Percentiles rank a stretch among this genome's conserved stretches.
Conservation (phyloP, 2,113 vertebrate genomes). For the Amblyornis subalaris region DNA sequence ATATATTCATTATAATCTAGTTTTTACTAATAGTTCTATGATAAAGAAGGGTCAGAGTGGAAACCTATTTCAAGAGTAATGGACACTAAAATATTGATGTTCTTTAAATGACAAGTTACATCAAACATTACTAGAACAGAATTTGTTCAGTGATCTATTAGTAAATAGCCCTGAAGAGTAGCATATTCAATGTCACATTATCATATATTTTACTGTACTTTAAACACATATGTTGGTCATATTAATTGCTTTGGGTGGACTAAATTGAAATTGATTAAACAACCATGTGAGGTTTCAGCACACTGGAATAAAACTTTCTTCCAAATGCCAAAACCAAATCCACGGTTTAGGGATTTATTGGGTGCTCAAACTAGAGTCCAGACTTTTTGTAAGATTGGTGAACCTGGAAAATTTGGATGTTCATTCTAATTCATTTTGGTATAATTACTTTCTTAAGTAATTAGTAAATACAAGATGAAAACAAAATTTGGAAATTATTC, state of each 20-base stretch:
- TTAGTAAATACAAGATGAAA: not conserved
- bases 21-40: not conserved
- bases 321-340: not conserved
- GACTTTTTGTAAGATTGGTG: not conserved
- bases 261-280: not conserved
- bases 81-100: not conserved
- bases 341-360: not conserved
- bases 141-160: not conserved
- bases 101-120: not conserved
- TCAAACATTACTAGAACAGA: not conserved
- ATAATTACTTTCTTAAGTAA: not conserved
- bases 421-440: not conserved
- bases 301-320: not conserved
- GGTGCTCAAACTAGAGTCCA: not conserved
- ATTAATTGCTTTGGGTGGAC: constrained; percentile 4
- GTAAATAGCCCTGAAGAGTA: not conserved
- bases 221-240: not conserved
- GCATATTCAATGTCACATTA: not conserved
- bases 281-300: not conserved
- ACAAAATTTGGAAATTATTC: not conserved
- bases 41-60: not conserved
- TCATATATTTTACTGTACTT: not conserved
- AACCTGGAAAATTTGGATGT: not conserved
- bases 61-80: not conserved
- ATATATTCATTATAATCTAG: not conserved